Base-by-base conservation (phyloP, 1,140 invertebrate species). In the Tetragonula clypearis region DNA sequence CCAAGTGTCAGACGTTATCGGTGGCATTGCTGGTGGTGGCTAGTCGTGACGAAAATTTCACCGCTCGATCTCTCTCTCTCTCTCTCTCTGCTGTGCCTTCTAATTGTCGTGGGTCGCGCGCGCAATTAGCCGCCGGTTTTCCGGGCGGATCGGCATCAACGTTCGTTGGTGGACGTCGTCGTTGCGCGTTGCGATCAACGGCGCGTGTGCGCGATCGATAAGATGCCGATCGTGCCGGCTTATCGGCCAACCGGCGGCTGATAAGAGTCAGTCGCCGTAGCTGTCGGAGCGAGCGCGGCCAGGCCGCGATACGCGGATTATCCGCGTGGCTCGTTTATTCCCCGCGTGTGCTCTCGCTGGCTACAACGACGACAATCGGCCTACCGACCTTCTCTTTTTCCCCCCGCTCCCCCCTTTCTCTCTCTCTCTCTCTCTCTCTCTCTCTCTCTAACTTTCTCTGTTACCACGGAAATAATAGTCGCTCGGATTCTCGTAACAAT, bases 201-300 rank as follows among this genome's bases (percentile, higher is more conserved):
- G 74, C 65, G 87, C 78, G 84, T 84, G 87, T 75, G 62, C 74
- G 12, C 82, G 83, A 90, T 90, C 83, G 83, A 90, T 90, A 88
- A 88, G 88, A 90, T 90, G 88, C 69, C 76, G 84, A 90, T 90
- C 80, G 74, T 68, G 65, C 17, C 81, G 82, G 86, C 84, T 90
- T 90, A 90, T 90, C 89, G 86, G 77, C 30, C 79, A 78, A 83
- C 77, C 66, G 74, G 75, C 15, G 30, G 2, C 55, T 74, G 88
- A 88, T 89, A 88, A 89, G 85, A 89, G 85, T 86, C 69, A 82
- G 71, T 65, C 79, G 69, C 80, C 68, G 74, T 41, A 84, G 82
- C 71, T 82, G 73, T 82, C 69, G 74, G 74, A 78, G n/a, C 68
- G 80, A 83, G 73, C 75, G 62, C 85, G 60, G 74, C 65, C 3